These are phyloP conservation scores for Hemiprocne comata DNA, from an alignment of 2,113 vertebrate species.

Conservation along the genomic window DNA sequence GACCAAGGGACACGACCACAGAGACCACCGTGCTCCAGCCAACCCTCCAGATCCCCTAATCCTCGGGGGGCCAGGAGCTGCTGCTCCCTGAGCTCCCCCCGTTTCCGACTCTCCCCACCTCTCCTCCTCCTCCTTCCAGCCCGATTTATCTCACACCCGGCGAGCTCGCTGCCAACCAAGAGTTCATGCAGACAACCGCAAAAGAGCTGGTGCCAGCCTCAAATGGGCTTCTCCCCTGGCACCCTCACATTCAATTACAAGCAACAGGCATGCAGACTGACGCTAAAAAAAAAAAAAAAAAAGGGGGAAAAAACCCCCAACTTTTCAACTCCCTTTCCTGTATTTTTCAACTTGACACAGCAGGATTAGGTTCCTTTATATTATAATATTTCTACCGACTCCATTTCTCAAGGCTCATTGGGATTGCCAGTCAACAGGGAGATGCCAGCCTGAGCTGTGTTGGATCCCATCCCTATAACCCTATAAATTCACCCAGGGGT, in stretches of 20 bases:
- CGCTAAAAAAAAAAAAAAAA: not conserved
- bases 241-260: slow-evolving; percentile 80
- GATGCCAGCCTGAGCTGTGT: not conserved
- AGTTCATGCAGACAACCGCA: slow-evolving; percentile 77
- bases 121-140: slow-evolving; percentile 33
- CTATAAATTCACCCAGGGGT: not conserved
- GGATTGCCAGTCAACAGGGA: not conserved
- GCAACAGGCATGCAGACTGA: slow-evolving; percentile 77
- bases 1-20: not conserved
- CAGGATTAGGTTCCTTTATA: not conserved
- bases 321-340: not conserved
- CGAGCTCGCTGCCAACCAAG: slow-evolving; percentile 74
- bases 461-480: not conserved
- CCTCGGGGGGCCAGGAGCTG: slow-evolving; percentile 8
- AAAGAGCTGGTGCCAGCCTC: slow-evolving; percentile 79
- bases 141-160: slow-evolving; percentile 70
- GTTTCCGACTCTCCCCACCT: slow-evolving; percentile 51
- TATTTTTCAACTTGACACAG: not conserved
- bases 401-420: not conserved
- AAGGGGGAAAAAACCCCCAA: too few species aligned
- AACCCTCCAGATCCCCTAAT: slow-evolving; percentile 38
- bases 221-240: slow-evolving; percentile 85
- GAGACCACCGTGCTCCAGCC: not conserved
- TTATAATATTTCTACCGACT: not conserved
- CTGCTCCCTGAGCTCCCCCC: slow-evolving; percentile 37